Evolutionary conservation across 2,797 vertebrate species (phyloP).

Genomic region (Pseudochirops corinnae): DNA sequence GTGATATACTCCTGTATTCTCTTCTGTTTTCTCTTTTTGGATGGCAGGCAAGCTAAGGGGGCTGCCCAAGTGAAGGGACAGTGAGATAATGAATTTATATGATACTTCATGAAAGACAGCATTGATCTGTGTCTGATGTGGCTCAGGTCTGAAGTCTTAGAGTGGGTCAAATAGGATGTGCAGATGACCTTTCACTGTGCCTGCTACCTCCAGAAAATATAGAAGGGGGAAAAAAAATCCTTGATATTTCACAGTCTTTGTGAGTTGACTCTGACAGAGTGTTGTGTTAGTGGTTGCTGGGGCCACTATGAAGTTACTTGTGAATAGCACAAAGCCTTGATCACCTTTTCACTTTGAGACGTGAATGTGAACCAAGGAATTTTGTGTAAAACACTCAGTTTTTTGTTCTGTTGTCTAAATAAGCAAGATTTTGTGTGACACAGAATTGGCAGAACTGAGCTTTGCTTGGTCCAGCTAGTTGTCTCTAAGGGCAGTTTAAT

Average conservation of each 20-base stretch:
- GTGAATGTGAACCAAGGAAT: neutral
- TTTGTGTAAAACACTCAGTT: neutral
- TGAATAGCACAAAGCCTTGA: neutral
- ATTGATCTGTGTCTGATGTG: neutral
- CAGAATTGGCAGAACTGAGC: neutral
- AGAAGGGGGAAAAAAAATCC: neutral
- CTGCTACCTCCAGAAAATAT: neutral
- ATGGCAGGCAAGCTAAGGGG: neutral
- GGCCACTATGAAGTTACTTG: neutral
- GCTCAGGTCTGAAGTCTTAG: neutral
- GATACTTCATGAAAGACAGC: neutral
- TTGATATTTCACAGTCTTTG: neutral
- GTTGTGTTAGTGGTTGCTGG: neutral
- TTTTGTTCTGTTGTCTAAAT: neutral
- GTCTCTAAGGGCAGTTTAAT: neutral
- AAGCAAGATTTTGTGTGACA: neutral
- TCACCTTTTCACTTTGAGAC: constrained; percentile 18
- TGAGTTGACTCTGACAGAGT: neutral
- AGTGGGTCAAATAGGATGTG: neutral
- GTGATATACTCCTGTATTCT: neutral
- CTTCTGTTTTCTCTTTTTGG: neutral
- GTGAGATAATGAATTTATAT: neutral
- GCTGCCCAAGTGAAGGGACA: neutral
- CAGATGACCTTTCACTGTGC: neutral
- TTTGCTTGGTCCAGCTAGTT: neutral